These are phyloP conservation scores for Cyclopterus lumpus DNA, from an alignment of 2,797 vertebrate species.

Conservation along the genomic window DNA sequence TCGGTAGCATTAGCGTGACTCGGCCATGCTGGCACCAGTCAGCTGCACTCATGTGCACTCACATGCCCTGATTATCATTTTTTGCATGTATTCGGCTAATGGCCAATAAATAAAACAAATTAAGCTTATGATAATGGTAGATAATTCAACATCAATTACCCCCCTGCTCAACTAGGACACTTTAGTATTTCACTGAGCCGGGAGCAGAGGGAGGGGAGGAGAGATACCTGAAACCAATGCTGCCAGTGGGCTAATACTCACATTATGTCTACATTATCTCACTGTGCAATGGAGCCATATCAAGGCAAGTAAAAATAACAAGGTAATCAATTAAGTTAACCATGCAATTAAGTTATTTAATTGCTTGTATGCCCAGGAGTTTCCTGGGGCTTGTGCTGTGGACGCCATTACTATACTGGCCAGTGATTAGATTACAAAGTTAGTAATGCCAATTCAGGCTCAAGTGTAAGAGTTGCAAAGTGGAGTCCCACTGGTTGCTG, in stretches of 20 bases:
- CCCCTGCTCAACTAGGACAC: constrained; percentile 54
- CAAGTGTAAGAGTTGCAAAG: constrained; percentile 64
- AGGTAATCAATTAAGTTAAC: constrained; percentile 84
- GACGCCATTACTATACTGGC: constrained; percentile 69
- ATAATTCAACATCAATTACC: constrained; percentile 73
- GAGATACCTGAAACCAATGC: constrained; percentile 60
- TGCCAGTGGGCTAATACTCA: constrained; percentile 63
- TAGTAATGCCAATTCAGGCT: constrained; percentile 72
- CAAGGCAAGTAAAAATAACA: constrained; percentile 78
- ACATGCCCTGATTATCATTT: constrained; percentile 46
- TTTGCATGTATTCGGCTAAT: constrained; percentile 57
- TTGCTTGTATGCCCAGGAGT: constrained; percentile 79
- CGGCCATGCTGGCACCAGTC: constrained; percentile 39
- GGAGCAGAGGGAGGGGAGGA: constrained; percentile 24
- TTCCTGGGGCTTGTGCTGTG: constrained; percentile 69
- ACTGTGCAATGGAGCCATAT: constrained; percentile 70
- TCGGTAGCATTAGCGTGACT: constrained; percentile 47
- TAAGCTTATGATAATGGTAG: constrained; percentile 69
- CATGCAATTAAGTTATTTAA: constrained; percentile 83
- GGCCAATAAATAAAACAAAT: constrained; percentile 78
- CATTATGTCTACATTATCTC: constrained; percentile 76
- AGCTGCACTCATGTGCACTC: constrained; percentile 38
- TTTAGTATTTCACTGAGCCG: constrained; percentile 50
- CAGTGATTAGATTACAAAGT: constrained; percentile 80
- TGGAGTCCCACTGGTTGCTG: constrained; percentile 68